Conservation (phyloP, 1,140 invertebrate species). For the Mycetomoellerius zeteki region DNA sequence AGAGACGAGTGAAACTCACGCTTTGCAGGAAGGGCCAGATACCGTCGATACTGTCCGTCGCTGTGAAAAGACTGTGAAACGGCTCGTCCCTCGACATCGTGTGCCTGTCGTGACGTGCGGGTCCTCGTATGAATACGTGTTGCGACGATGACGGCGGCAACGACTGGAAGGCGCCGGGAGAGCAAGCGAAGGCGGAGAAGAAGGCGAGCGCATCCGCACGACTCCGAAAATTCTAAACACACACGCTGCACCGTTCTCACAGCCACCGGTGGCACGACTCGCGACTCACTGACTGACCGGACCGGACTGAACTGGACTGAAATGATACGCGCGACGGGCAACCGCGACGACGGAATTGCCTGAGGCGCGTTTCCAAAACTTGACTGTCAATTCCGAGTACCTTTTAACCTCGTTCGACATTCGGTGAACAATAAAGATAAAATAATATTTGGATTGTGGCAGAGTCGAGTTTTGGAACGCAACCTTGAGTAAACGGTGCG, state of each 20-base stretch:
- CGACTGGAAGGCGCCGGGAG: not conserved
- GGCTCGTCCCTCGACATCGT: conserved; percentile 64
- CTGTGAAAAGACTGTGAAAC: conserved; percentile 67
- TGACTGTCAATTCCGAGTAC: no score
- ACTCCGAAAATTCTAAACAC: not conserved
- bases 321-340: not conserved
- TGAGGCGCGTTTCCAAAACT: no score
- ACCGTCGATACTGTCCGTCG: conserved; percentile 81
- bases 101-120: not conserved
- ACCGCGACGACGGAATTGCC: not conserved
- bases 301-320: not conserved
- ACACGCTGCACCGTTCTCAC: not conserved
- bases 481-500: not conserved
- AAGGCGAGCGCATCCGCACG: conserved; percentile 34
- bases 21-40: conserved; percentile 84
- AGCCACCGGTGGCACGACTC: not conserved
- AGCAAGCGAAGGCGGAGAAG: not conserved
- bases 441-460: no score
- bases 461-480: no score
- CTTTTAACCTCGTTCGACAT: no score
- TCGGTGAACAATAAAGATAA: no score
- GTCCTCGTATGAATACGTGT: not conserved
- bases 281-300: not conserved
- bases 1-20: conserved; percentile 78
- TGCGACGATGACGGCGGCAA: not conserved